phyloP scores from a whole-genome alignment of 2,888 invertebrate genomes.

The Scrobipalpa atriplicella region DNA sequence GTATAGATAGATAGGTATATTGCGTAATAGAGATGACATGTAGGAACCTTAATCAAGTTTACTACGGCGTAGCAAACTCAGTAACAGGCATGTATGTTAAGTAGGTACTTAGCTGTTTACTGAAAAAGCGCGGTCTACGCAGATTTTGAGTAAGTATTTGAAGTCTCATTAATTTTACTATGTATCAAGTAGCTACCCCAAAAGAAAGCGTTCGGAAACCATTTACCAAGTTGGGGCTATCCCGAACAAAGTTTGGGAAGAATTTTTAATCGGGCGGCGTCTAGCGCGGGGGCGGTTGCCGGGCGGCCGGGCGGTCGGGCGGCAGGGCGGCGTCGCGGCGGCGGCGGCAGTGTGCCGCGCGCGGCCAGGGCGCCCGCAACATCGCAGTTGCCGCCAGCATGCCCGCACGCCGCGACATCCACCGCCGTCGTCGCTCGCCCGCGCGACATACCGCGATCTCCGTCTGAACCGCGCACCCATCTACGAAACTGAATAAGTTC shows the following conservation, averaged over 20 bases:
- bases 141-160: too few species aligned
- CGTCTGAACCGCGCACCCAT: constrained; percentile 59
- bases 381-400: constrained; percentile 50
- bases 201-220: constrained; percentile 48
- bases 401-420: constrained; percentile 47
- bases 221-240: constrained; percentile 58
- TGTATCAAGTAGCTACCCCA: constrained; percentile 29
- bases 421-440: constrained; percentile 42
- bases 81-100: too few species aligned
- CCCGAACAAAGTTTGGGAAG: constrained; percentile 68
- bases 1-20: background rate
- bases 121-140: too few species aligned
- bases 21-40: too few species aligned
- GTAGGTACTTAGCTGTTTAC: too few species aligned
- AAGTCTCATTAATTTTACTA: too few species aligned
- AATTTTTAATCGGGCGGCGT: constrained; percentile 74
- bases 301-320: constrained; percentile 53
- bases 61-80: too few species aligned
- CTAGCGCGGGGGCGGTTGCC: constrained; percentile 39
- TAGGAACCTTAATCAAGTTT: too few species aligned
- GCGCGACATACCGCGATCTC: constrained; percentile 33
- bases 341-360: constrained; percentile 83
- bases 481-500: constrained; percentile 82
- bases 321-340: constrained; percentile 63
- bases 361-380: constrained; percentile 77